phyloP scores from a whole-genome alignment of 2,888 invertebrate species.

The Sclerodermus sp. region DNA sequence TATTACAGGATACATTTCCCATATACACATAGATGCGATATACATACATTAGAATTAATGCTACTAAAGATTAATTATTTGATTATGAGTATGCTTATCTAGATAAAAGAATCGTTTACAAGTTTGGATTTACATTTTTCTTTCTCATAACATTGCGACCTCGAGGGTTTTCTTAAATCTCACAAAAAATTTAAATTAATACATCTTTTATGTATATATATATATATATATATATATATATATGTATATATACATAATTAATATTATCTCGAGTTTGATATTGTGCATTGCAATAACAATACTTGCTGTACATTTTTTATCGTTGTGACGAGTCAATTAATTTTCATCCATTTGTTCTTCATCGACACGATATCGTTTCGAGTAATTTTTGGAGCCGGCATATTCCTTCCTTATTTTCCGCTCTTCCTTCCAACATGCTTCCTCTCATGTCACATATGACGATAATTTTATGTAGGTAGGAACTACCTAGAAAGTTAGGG shows the following conservation, averaged over 20 bases:
- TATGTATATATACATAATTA: too few species aligned
- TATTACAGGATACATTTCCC: slow-evolving; percentile 35
- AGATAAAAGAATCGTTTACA: too few species aligned
- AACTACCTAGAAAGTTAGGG: neutral
- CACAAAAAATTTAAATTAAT: too few species aligned
- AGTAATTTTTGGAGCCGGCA: slow-evolving; percentile 11
- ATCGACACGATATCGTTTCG: neutral
- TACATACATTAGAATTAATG: slow-evolving; percentile 23
- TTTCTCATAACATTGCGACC: too few species aligned
- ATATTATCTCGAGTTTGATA: too few species aligned
- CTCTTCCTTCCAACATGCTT: neutral
- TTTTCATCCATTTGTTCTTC: neutral
- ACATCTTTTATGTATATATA: too few species aligned
- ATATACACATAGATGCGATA: slow-evolving; percentile 36
- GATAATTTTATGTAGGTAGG: neutral
- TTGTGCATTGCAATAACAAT: too few species aligned
- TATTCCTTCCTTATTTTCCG: neutral
- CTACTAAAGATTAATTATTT: slow-evolving; percentile 3
- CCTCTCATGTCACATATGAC: neutral
- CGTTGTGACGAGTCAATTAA: neutral
- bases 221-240: too few species aligned
- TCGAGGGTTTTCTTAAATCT: too few species aligned
- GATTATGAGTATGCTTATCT: neutral
- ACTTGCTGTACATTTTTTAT: neutral
- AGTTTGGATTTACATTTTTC: too few species aligned